These are phyloP conservation scores for Sitta europaea DNA, from an alignment of 2,113 vertebrate genomes.

Conservation along the genomic window DNA sequence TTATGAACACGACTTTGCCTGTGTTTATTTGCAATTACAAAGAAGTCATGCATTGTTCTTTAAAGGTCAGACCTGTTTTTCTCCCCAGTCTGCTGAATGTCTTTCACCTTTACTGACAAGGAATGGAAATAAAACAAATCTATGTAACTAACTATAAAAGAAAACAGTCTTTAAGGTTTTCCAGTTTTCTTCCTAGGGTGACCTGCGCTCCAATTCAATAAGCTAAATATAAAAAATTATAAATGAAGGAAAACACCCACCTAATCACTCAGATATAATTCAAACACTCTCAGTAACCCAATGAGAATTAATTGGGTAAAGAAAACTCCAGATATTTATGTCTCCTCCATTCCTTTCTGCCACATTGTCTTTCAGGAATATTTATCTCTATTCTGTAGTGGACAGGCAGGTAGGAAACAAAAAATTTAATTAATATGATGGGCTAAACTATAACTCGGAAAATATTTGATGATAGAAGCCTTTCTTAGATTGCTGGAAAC, in stretches of 20 bases:
- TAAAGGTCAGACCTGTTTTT: neutral
- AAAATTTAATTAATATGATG: neutral
- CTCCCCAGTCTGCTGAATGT: neutral
- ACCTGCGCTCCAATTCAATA: neutral
- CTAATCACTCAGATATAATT: conserved; percentile 38
- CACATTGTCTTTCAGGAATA: neutral
- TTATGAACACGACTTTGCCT: neutral
- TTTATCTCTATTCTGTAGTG: neutral
- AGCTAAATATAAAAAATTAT: neutral
- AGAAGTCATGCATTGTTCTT: neutral
- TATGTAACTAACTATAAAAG: neutral
- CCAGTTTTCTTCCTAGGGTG: neutral
- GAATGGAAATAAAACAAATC: conserved; percentile 12
- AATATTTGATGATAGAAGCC: neutral
- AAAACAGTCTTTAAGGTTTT: neutral
- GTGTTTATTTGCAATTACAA: conserved; percentile 4
- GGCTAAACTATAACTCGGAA: neutral
- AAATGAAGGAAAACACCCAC: neutral
- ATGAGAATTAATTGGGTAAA: neutral
- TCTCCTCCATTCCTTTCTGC: neutral
- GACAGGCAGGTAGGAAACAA: neutral
- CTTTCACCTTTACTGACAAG: neutral
- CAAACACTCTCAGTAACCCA: neutral
- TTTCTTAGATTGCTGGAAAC: neutral
- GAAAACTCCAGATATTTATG: conserved; percentile 17